These are phyloP conservation scores for Agrilus cyanescens DNA, from an alignment of 2,888 invertebrate genomes.

Conservation along the genomic window DNA sequence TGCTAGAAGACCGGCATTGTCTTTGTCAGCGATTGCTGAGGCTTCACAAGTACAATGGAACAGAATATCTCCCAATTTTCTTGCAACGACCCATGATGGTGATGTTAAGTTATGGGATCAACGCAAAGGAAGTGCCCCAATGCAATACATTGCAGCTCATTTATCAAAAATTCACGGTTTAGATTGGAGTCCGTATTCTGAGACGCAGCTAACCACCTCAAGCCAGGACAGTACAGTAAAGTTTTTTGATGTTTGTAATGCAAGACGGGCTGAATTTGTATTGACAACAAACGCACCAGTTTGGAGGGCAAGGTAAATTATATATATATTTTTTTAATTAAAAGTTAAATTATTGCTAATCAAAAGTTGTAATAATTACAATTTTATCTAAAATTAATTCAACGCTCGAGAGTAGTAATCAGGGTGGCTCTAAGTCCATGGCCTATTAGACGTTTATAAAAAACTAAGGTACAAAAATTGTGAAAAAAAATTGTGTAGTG, in stretches of 20 bases:
- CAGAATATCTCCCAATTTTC: constrained; percentile 64
- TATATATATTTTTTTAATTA: constrained; percentile 43
- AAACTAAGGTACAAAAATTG: too few relatives aligned
- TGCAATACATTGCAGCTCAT: constrained; percentile 91
- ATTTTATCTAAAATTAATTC: too few relatives aligned
- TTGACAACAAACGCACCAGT: constrained; percentile 78
- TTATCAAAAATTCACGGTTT: constrained; percentile 81
- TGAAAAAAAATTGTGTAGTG: too few relatives aligned
- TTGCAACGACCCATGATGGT: constrained; percentile 93
- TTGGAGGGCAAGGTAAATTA: constrained; percentile 70
- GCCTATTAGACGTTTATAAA: too few relatives aligned
- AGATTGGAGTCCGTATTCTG: constrained; percentile 84
- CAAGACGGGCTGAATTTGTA: constrained; percentile 71
- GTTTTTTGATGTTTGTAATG: constrained; percentile 83
- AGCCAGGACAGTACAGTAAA: constrained; percentile 94
- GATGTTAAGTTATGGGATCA: constrained; percentile 95
- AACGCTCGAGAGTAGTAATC: too few relatives aligned
- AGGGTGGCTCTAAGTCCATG: too few relatives aligned
- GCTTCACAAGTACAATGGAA: constrained; percentile 94
- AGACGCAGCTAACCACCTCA: constrained; percentile 78
- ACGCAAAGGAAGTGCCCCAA: constrained; percentile 72
- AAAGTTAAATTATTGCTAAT: not conserved
- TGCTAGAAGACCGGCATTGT: constrained; percentile 67
- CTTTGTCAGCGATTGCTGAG: constrained; percentile 81
- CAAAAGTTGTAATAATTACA: not conserved